Base-by-base conservation (phyloP, 1,140 invertebrate species). In the Drosophila pruinosa region DNA sequence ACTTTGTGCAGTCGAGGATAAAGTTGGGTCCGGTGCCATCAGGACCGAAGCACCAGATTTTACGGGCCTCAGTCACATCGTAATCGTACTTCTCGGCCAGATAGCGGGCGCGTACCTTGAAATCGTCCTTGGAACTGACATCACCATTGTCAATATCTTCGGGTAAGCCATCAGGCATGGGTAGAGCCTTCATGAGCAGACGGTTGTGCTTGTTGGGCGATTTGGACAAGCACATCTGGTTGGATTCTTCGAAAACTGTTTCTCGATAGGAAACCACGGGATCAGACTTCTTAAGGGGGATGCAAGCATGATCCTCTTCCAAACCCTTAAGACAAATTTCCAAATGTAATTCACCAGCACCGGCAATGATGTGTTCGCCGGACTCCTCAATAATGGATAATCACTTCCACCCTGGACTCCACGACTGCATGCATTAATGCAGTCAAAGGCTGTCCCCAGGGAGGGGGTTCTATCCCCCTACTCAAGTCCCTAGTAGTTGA, bases 161-260 rank as follows among this genome's bases (percentile, higher is more conserved):
- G 71, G 98, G 94, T 41, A 99, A 93, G 92, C 98, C 98, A 89
- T 99, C 98, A 62, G 98, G 97, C 96, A 99, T 97, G 14, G 98
- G 98, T 47, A 93, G 92, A 59, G 98, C 98, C 92, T 95, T 99
- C 98, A 99, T 99, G 94, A 98, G 99, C 61, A 99, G 93, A 94
- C 99, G 95, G 93, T 99, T 99, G 94, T 99, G 99, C 93, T 99
- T 99, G 94, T 99, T 99, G 75, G 99, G 99, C 0, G 99, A 99
- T 94, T 99, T 99, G 24, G 98, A 99, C 78, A 99, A 93, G 92
- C 99, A 99, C 94, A 96, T 97, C 78, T 98, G 96, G 91, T 96
- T 94, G 10, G 98, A 99, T 92, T 98, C 97, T 80, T 98, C 97
- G 6, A 93, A 94, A 12, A 99, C 98, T 10, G 99, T 99, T 94